Evolutionary conservation across 2,113 vertebrate species (phyloP), one percentile per base, ranked within the genome.

Genomic region (Neodon shergylaensis): DNA sequence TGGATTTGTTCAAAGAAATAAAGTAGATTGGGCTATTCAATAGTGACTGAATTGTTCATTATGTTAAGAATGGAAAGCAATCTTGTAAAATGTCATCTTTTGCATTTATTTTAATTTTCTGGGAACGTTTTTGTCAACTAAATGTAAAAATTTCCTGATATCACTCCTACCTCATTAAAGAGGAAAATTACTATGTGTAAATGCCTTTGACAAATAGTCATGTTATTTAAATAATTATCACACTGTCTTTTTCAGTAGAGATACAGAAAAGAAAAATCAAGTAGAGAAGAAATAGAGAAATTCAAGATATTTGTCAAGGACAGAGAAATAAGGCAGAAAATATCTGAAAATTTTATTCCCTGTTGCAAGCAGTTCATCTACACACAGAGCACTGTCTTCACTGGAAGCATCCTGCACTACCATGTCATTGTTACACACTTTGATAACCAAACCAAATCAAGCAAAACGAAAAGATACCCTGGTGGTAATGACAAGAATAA

Each of bases 71-170:
- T 96, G 95, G 85, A 95, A 97, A 96, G 95, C 68, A 97, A 97
- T 97, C 97, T 97, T 97, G 92, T 97, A 94, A 98, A 97, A 97
- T 97, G 96, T 96, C 97, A 97, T 97, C 92, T 97, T 97, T 96
- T 86, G 90, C 94, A 92, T 97, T 96, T 97, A 97, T 97, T 98
- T 97, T 96, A 97, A 97, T 98, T 97, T 98, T 94, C 94, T 61
- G 26, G 90, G 96, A 96, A 97, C 90, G 54, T 94, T 92, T 96
- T 94, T 89, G 92, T 85, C 96, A 97, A 96, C 66, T 96, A 96
- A 97, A 96, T 91, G 94, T 92, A 96, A 96, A 96, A 97, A 88
- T 96, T 92, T 91, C 86, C 82, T 88, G 97, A 76, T 97, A 97
- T 96, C 92, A 97, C 85, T 94, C 78, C 92, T 94, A 95, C 72